Percentiles rank a stretch among this genome's conserved stretches.
These are phyloP conservation scores for Polyergus mexicanus DNA, from an alignment of 1,140 invertebrate species.

Conservation along the genomic window DNA sequence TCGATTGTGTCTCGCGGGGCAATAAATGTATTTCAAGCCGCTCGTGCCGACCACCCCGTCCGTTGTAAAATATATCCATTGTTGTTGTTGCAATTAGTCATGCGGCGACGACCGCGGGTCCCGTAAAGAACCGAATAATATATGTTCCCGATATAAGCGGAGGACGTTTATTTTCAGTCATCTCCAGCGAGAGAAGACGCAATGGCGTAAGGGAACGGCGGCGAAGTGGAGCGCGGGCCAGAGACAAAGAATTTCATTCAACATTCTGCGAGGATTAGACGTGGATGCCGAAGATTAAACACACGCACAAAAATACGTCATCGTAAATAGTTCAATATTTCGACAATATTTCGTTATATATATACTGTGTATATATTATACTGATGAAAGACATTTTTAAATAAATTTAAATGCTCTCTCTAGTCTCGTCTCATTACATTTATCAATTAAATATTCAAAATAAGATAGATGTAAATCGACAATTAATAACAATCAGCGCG, in stretches of 20 bases:
- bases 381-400: neutral
- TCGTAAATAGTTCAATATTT: neutral
- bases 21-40: slow-evolving; percentile 85
- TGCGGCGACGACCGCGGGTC: slow-evolving; percentile 78
- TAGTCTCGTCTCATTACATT: too few relatives aligned
- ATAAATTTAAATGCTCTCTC: neutral
- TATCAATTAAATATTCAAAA: neutral
- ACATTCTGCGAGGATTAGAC: neutral
- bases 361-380: too few relatives aligned
- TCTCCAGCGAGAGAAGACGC: slow-evolving; percentile 27
- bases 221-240: slow-evolving; percentile 39
- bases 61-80: slow-evolving; percentile 84
- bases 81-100: slow-evolving; percentile 86
- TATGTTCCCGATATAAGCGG: slow-evolving; percentile 81
- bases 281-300: slow-evolving; percentile 38
- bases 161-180: slow-evolving; percentile 81
- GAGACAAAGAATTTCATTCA: slow-evolving; percentile 61
- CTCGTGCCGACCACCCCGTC: slow-evolving; percentile 72
- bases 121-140: slow-evolving; percentile 83
- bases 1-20: slow-evolving; percentile 83
- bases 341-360: neutral
- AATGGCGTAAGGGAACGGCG: slow-evolving; percentile 42
- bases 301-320: slow-evolving; percentile 29
- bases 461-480: neutral
- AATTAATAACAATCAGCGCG: neutral